Percentiles rank a stretch among this genome's conserved stretches.
These are phyloP conservation scores for Drosophila antonietae DNA, from an alignment of 2,888 invertebrate species.

Conservation along the genomic window DNA sequence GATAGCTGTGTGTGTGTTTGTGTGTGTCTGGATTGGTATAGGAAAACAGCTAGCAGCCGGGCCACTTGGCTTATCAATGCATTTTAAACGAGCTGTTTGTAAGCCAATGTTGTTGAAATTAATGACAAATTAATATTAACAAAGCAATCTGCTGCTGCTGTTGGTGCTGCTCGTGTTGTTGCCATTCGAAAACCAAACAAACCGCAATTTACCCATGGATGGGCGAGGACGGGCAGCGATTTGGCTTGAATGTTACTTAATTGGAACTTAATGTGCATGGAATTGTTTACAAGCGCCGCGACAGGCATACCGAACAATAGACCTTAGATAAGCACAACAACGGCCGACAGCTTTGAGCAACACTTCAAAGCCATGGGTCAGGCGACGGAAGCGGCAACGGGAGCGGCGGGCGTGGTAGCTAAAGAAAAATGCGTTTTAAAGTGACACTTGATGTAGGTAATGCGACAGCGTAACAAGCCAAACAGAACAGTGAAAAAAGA, in stretches of 20 bases:
- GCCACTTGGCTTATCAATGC: constrained; percentile 77
- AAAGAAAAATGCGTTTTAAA: constrained; percentile 79
- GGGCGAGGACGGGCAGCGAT: constrained; percentile 41
- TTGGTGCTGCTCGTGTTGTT: background rate
- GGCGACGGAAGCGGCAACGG: background rate
- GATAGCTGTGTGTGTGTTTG: constrained; percentile 41
- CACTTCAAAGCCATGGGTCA: constrained; percentile 52
- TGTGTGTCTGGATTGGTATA: constrained; percentile 12
- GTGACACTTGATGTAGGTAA: constrained; percentile 78
- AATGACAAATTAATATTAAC: constrained; percentile 80
- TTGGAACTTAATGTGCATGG: constrained; percentile 77
- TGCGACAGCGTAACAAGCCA: constrained; percentile 73
- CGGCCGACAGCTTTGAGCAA: constrained; percentile 65
- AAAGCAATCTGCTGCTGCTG: constrained; percentile 69
- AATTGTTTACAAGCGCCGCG: constrained; percentile 70
- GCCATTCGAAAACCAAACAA: constrained; percentile 39
- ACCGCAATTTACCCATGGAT: constrained; percentile 43
- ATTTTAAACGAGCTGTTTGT: constrained; percentile 75
- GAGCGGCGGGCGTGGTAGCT: constrained; percentile 7
- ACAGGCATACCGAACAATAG: constrained; percentile 13
- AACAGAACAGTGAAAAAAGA: constrained; percentile 14
- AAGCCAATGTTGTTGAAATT: constrained; percentile 64
- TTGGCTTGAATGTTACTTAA: constrained; percentile 73
- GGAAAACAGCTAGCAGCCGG: constrained; percentile 40
- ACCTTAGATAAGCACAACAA: constrained; percentile 60